Base-by-base conservation (phyloP, 2,888 invertebrate species). In the Brenthis daphne region DNA sequence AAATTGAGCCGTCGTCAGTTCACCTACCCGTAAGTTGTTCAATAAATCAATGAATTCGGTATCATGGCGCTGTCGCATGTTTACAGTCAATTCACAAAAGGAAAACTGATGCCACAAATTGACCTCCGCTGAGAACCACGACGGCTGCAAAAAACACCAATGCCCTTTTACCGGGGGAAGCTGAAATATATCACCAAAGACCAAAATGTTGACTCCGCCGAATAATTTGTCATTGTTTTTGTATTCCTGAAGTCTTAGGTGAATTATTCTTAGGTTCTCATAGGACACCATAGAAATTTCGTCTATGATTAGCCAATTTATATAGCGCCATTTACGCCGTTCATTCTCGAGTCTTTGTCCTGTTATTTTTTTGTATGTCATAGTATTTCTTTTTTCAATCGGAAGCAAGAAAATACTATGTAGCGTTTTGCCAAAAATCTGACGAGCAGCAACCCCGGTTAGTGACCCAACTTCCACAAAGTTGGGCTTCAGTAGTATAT, bases 31-130 rank as follows among this genome's bases (percentile, higher is more conserved):
- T 53, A 80, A 74, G 33, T 37, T 77, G 24, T 81, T 82, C 0
- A 79, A 67, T 6, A 80, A 47, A 64, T 79, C 74, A 0, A 79
- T 73, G 43, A 80, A 78, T 29, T 77, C 74, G 0, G 0, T 37
- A 66, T 83, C 82, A 70, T 77, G 72, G 43, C 70, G 70, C 37
- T 81, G 84, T 5, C 82, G 73, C 80, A 83, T 82, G 29, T 84
- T 82, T 53, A 77, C 74, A 0, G 75, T 78, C 0, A 80, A 65
- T 76, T 81, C 80, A 60, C 80, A 81, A 69, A 81, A 76, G 0
- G 70, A 72, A 58, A 79, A 80, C 20, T 76, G 68, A 8, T 75
- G 76, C 78, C 79, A 79, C 24, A 78, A 75, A 67, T 77, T 69
- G 6, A 78, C 37, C 69, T 78, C 79, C 1, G 78, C 75, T 14